These are phyloP conservation scores for Chrysolina americana DNA, from an alignment of 2,888 invertebrate genomes.

Conservation along the genomic window DNA sequence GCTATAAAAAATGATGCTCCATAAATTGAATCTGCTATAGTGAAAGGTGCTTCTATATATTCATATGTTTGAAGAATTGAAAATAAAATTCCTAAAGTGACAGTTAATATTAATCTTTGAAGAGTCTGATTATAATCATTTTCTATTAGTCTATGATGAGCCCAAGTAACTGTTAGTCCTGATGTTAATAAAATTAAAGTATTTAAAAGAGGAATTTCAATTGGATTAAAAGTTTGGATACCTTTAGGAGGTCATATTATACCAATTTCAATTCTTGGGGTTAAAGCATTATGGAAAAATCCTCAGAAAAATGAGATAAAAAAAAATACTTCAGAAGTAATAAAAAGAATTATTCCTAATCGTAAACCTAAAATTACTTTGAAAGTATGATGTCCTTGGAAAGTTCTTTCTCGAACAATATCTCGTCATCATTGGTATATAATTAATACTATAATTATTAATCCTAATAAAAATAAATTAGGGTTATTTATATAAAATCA, in stretches of 20 bases:
- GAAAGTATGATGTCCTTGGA: constrained; percentile 77
- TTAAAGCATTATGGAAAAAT: constrained; percentile 73
- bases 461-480: constrained; percentile 72
- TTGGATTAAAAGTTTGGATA: constrained; percentile 77
- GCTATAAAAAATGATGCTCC: constrained; percentile 81
- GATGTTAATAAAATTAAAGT: constrained; percentile 81
- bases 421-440: constrained; percentile 82
- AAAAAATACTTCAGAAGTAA: constrained; percentile 79
- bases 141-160: constrained; percentile 74
- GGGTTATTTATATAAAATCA: constrained; percentile 75
- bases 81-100: constrained; percentile 77
- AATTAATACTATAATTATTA: constrained; percentile 70
- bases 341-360: constrained; percentile 82
- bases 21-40: constrained; percentile 79
- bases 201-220: constrained; percentile 81
- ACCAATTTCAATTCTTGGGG: constrained; percentile 74
- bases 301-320: constrained; percentile 76
- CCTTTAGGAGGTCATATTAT: constrained; percentile 77
- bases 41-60: constrained; percentile 76
- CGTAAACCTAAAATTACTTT: constrained; percentile 75
- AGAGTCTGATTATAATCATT: constrained; percentile 69
- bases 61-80: constrained; percentile 78
- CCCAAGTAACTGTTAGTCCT: constrained; percentile 79
- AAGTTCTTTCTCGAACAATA: constrained; percentile 77
- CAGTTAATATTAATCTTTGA: constrained; percentile 72